Percentiles rank a stretch among this genome's conserved stretches.
These are phyloP conservation scores for Melanostoma mellinum DNA, from an alignment of 2,888 invertebrate species.

Conservation along the genomic window DNA sequence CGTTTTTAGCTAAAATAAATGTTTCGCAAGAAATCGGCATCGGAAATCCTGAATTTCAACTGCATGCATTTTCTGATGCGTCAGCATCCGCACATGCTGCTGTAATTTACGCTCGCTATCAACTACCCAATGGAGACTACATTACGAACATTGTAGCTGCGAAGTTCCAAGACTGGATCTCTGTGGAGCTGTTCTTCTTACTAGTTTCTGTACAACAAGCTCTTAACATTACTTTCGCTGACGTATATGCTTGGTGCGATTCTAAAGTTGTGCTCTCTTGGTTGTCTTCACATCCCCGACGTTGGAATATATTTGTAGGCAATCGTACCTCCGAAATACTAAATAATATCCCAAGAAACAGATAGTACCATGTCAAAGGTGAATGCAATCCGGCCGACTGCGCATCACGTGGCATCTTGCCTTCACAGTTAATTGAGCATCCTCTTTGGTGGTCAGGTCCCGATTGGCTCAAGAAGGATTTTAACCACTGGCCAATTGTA, in stretches of 20 bases:
- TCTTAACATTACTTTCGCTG: not conserved
- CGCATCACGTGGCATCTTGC: not conserved
- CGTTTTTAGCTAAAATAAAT: not conserved
- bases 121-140: not conserved
- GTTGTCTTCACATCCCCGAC: conserved; percentile 4
- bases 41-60: not conserved
- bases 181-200: not conserved
- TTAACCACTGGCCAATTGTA: not conserved
- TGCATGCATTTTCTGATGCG: conserved; percentile 15
- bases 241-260: conserved; percentile 6
- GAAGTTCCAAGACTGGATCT: conserved; percentile 4
- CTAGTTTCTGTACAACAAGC: not conserved
- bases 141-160: not conserved
- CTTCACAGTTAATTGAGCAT: not conserved
- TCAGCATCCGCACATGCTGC: conserved; percentile 10
- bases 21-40: not conserved
- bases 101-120: not conserved
- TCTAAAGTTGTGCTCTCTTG: conserved; percentile 7
- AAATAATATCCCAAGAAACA: not conserved
- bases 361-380: not conserved
- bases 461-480: not conserved
- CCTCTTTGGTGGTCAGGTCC: conserved; percentile 19
- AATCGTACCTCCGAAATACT: conserved; percentile 4
- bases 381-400: not conserved
- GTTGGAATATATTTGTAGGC: conserved; percentile 6